phyloP scores from a whole-genome alignment of 2,797 vertebrate genomes.

The Macrochelys suwanniensis region DNA sequence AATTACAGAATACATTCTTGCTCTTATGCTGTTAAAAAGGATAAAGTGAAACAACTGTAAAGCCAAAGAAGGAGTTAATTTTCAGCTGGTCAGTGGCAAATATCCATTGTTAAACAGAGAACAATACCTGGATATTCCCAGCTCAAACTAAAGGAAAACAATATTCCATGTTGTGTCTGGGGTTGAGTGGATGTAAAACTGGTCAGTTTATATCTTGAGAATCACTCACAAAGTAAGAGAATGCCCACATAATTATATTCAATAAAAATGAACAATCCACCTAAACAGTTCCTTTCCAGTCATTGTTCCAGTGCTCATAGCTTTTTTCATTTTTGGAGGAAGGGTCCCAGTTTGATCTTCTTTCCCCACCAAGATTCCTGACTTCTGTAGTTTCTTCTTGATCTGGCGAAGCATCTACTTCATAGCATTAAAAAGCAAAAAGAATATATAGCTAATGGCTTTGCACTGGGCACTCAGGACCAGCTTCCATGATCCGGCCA shows the following conservation, averaged over 20 bases:
- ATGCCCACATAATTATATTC: rapidly evolving
- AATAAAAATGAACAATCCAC: background rate
- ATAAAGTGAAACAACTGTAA: background rate
- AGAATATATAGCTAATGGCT: background rate
- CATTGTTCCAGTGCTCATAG: background rate
- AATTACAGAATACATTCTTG: background rate
- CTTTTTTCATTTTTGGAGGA: background rate
- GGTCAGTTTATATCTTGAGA: background rate
- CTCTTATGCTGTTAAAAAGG: background rate
- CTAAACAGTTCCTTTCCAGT: background rate
- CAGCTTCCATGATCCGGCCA: background rate
- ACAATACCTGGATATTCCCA: constrained; percentile 12
- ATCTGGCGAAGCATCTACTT: background rate
- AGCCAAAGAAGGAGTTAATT: constrained; percentile 57
- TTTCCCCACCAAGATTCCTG: background rate
- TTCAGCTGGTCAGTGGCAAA: background rate
- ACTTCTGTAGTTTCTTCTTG: background rate
- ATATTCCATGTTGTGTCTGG: constrained; percentile 9
- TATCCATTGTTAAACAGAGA: background rate
- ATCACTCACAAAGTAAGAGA: background rate
- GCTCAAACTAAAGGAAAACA: constrained; percentile 29
- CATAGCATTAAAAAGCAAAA: background rate
- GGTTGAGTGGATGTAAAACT: background rate
- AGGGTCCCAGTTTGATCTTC: background rate
- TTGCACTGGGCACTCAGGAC: background rate